Conservation (phyloP, 2,797 vertebrate species). For the Scolopax rusticola region DNA sequence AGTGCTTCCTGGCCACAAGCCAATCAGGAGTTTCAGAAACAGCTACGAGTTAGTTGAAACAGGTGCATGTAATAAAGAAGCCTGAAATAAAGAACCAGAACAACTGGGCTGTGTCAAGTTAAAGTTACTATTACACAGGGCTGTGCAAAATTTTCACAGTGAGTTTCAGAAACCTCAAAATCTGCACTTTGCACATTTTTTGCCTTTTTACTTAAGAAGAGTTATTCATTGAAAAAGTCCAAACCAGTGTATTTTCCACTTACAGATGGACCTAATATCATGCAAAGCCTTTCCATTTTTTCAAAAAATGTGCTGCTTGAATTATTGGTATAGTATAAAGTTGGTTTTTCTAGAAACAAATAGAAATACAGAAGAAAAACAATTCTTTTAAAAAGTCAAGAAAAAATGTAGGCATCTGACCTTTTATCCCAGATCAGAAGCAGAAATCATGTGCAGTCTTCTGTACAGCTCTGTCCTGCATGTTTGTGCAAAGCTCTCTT, state of each 20-base stretch:
- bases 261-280: neutral
- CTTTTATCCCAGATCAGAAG: neutral
- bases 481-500: neutral
- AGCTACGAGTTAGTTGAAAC: constrained; percentile 69
- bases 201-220: neutral
- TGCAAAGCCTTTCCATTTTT: neutral
- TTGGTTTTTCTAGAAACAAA: neutral
- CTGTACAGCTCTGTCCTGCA: neutral
- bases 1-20: constrained; percentile 53
- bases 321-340: neutral
- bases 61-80: constrained; percentile 78
- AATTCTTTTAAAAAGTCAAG: neutral
- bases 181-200: neutral
- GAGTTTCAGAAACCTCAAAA: constrained; percentile 37
- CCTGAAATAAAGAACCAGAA: constrained; percentile 73
- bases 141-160: constrained; percentile 47
- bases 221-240: neutral
- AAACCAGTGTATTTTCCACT: neutral
- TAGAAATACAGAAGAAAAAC: neutral
- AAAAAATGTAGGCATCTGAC: neutral
- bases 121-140: constrained; percentile 58
- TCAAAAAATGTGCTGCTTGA: neutral
- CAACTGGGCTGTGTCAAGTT: constrained; percentile 72
- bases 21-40: constrained; percentile 69
- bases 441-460: neutral